These are phyloP conservation scores for Dromaius novaehollandiae DNA, from an alignment of 2,113 vertebrate species.

Conservation along the genomic window DNA sequence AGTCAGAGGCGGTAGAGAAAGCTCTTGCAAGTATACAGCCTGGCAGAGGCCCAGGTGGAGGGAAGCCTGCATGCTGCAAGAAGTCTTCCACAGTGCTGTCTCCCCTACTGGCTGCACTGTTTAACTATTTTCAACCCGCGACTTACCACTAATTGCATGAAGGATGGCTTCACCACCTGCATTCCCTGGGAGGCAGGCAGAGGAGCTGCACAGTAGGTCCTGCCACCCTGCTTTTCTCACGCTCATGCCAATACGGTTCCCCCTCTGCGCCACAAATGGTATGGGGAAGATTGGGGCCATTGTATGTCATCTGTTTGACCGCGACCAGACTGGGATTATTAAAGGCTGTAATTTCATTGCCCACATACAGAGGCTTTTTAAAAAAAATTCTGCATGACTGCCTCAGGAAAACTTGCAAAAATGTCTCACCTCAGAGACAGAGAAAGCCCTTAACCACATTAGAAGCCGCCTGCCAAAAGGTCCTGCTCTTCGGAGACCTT, in stretches of 20 bases:
- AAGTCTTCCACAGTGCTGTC: not conserved
- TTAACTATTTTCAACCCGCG: not conserved
- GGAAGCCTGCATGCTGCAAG: not conserved
- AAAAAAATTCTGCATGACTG: not conserved
- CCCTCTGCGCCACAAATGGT: not conserved
- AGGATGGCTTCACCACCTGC: not conserved
- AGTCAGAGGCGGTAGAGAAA: not conserved
- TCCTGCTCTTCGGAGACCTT: not conserved
- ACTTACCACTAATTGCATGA: not conserved
- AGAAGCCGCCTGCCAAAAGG: not conserved
- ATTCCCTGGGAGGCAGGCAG: not conserved
- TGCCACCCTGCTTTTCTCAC: not conserved
- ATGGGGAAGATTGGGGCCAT: not conserved
- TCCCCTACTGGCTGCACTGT: no score
- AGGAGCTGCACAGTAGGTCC: fast-evolving
- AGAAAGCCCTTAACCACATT: not conserved
- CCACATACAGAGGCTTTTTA: not conserved
- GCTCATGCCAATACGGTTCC: not conserved
- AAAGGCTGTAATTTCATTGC: not conserved
- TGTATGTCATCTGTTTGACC: not conserved
- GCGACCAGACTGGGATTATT: not conserved
- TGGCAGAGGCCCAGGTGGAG: not conserved
- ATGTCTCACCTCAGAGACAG: fast-evolving
- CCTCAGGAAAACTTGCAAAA: not conserved
- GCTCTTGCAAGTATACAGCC: not conserved